Percentiles rank a stretch among this genome's conserved stretches.
These are phyloP conservation scores for Hippasteria phrygiana DNA, from an alignment of 53 echinoderm and acorn worm genomes.

Conservation along the genomic window DNA sequence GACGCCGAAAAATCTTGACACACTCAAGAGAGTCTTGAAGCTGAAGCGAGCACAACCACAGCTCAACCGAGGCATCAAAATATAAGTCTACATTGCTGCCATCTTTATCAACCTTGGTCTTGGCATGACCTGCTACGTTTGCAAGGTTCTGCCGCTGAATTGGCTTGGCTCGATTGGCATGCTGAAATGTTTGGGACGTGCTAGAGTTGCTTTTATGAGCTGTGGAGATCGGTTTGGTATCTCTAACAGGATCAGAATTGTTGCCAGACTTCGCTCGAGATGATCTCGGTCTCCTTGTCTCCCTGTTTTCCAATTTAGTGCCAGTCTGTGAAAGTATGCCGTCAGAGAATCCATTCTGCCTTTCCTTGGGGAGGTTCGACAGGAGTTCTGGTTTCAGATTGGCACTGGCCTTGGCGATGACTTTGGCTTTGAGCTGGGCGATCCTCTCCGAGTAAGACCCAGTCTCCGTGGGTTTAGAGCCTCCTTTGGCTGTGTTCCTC, in stretches of 20 bases:
- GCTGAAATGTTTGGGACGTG: too few species aligned
- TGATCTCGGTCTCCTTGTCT: neutral
- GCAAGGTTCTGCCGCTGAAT: neutral
- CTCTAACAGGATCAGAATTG: neutral
- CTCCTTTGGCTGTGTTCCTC: neutral
- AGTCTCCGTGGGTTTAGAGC: neutral
- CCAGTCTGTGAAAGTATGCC: neutral
- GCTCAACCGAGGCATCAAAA: constrained; percentile 33
- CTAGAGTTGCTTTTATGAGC: neutral
- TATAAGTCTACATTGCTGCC: neutral
- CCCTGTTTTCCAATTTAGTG: neutral
- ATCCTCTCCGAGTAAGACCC: constrained; percentile 55
- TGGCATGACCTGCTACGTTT: neutral
- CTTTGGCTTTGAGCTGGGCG: constrained; percentile 66
- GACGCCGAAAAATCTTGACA: constrained; percentile 31
- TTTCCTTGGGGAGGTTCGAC: constrained; percentile 2
- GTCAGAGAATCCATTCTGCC: neutral
- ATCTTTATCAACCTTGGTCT: neutral
- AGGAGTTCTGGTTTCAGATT: constrained; percentile 45
- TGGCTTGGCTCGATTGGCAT: neutral
- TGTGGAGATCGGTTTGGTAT: neutral
- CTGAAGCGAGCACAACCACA: constrained; percentile 64
- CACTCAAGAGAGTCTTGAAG: constrained; percentile 58
- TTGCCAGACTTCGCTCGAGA: neutral
- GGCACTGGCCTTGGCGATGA: constrained; percentile 73